Evolutionary conservation across 2,113 vertebrate genomes (phyloP), one percentile per base, ranked within the genome.

Genomic region (Sialia sialis): DNA sequence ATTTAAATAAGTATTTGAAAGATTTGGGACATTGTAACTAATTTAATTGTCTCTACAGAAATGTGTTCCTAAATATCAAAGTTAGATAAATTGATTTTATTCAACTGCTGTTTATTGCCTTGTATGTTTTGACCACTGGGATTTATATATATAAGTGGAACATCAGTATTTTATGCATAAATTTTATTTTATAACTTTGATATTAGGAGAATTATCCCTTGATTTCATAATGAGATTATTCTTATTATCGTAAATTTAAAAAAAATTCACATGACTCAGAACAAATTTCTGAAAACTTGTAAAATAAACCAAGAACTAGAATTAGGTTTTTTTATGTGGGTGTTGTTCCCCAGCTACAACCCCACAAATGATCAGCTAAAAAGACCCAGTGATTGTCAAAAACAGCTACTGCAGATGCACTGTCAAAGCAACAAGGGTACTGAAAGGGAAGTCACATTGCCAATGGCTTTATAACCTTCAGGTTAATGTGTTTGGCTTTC

Each of bases 111-210:
- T 84, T 95, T 89, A 30, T 85, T 88, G 84, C 84, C 68, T 30
- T 63, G 8, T 80, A 41, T 3, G 1, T 63, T 92, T 83, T 68
- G 81, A 86, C 64, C 29, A 43, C 18, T 82, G 76, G 60, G 62
- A 59, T 74, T 93, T 85, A 43, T 77, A 41, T 64, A 51, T 83
- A 20, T 78, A 46, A 70, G 60, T 83, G 69, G 41, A 95, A 56
- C 74, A 94, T 91, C 80, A 66, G 16, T 93, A 30, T 44, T 96
- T 93, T 81, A 87, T 94, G 81, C 51, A 87, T 67, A 86, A 80
- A 23, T 87, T 94, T 69, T 74, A 49, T 92, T 96, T 92, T 56
- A 56, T 72, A 73, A 59, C 39, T 92, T 90, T 93, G 82, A 63
- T 77, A 93, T 68, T 81, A 83, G 54, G 60, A 92, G 58, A 90